A percentile compares a stretch with the other conserved stretches of the same genome.
Evolutionary conservation across 2,113 vertebrate genomes (phyloP).

Genomic region (Hippolais icterina): DNA sequence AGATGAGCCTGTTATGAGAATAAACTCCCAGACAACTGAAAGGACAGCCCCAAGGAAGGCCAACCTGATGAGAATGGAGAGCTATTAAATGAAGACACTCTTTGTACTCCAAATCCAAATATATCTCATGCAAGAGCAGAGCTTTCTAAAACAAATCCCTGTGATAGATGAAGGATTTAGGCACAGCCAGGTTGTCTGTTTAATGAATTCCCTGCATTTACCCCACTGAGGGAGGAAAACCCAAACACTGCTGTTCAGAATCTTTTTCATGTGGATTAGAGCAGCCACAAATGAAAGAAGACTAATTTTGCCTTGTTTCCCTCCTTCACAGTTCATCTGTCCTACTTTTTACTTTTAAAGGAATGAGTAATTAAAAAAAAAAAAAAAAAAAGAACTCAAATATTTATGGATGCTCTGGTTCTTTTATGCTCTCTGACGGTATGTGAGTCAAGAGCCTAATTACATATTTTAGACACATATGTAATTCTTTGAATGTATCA

Average conservation of each 20-base stretch:
- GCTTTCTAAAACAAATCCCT: constrained; percentile 60
- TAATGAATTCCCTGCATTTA: constrained; percentile 60
- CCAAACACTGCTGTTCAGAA: background rate
- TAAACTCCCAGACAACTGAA: constrained; percentile 51
- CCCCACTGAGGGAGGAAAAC: background rate
- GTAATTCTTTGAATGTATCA: background rate
- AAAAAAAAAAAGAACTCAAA: background rate
- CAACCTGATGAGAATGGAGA: constrained; percentile 31
- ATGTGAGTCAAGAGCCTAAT: background rate
- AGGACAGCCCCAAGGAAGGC: constrained; percentile 47
- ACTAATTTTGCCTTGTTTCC: constrained; percentile 19
- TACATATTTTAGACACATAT: background rate
- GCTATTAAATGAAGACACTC: constrained; percentile 41
- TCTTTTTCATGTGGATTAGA: constrained; percentile 25
- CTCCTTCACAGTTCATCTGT: constrained; percentile 25
- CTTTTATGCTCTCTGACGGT: background rate
- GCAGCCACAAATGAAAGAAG: background rate
- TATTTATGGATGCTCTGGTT: constrained; percentile 5
- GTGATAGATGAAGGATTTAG: constrained; percentile 59
- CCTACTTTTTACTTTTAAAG: constrained; percentile 26
- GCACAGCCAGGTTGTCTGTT: constrained; percentile 47
- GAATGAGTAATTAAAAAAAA: background rate
- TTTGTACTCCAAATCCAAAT: constrained; percentile 62
- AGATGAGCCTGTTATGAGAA: constrained; percentile 37
- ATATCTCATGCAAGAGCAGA: constrained; percentile 56